Evolutionary conservation across 2,888 invertebrate genomes (phyloP), one percentile per base, ranked within the genome.

Genomic region (Sepiola atlantica): DNA sequence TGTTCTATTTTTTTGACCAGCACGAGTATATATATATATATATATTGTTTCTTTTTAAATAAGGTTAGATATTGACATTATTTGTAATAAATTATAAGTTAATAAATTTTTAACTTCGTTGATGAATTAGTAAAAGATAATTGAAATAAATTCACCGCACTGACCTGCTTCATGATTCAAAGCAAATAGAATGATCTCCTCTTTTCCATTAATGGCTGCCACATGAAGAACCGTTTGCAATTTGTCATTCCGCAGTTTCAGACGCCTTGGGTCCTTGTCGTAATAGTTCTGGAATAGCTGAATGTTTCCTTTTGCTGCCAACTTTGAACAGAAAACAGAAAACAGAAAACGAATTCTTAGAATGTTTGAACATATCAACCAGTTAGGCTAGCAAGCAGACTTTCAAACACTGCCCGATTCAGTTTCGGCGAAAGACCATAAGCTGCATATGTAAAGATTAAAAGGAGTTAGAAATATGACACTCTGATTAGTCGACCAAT

Each of bases 281-380:
- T 98, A 98, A 32, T 99, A 97, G 1, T 98, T 98, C 97, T 98
- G 98, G 96, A 99, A 98, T 96, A 98, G 98, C 95, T 98, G 98
- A 94, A 98, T 97, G 97, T 98, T 98, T 10, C 99, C 99, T 95
- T 98, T 98, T 96, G 98, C 98, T 0, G 99, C 99, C 45, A 98
- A 98, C 99, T 99, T 97, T 6, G 95, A 95, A 94, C 20, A 90
- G n/a, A 77, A n/a, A 14, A 77, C 1, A 18, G 45, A n/a, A n/a
- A n/a, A n/a, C 77, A n/a, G n/a, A 32, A 61, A 45, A 45, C 8
- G 8, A 45, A 45, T 45, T 45, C 45, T 45, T 45, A 45, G 45
- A 45, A 45, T 45, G 45, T 45, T 45, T 45, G 45, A 8, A 45
- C 45, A 45, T 45, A 45, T 45, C 45, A 45, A 45, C 45, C 45